Evolutionary conservation across 2,113 vertebrate species (phyloP), one percentile per base, ranked within the genome.

Genomic region (Callaeas wilsoni): DNA sequence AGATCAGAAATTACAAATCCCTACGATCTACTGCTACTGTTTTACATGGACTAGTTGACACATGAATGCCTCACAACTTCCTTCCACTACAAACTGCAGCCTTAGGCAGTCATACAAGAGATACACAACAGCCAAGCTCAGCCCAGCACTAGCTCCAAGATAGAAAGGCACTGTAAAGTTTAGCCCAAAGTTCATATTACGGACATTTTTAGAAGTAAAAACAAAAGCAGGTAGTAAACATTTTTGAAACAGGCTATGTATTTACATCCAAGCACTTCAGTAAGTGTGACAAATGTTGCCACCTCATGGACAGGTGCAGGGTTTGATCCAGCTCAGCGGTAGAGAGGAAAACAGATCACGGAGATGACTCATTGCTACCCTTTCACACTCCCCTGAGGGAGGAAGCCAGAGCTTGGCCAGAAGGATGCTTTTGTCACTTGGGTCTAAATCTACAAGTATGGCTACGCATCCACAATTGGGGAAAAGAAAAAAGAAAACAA

Each of bases 241-340:
- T 67, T 83, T 63, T 79, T 91, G 55, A 84, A 85, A 46, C 29
- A 63, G 17, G 52, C 41, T 20, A 32, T 26, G 25, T 35, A 41
- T 88, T 88, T 82, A 55, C 63, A 93, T 64, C 69, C 69, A 83
- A 92, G 32, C 69, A 75, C 41, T 88, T 93, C 35, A 64, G 79
- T 44, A 94, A 86, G 79, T 4, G 32, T 39, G 80, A 96, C 87
- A 96, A 97, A 96, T 37, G 95, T 97, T 97, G 96, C 95, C 94
- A 95, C 93, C 96, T 95, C 80, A 97, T 87, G 96, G 95, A 81
- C 76, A 93, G 95, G 96, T 94, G 95, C 76, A 68, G 64, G 89
- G 94, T 49, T 90, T 63, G 89, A 81, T 78, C 21, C 65, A 87
- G 80, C 95, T 92, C 95, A 94, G 96, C 56, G 0, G 95, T 47